Evolutionary conservation across 1,140 invertebrate genomes (phyloP), one percentile per base, ranked within the genome.

Genomic region (Listronotus bonariensis): DNA sequence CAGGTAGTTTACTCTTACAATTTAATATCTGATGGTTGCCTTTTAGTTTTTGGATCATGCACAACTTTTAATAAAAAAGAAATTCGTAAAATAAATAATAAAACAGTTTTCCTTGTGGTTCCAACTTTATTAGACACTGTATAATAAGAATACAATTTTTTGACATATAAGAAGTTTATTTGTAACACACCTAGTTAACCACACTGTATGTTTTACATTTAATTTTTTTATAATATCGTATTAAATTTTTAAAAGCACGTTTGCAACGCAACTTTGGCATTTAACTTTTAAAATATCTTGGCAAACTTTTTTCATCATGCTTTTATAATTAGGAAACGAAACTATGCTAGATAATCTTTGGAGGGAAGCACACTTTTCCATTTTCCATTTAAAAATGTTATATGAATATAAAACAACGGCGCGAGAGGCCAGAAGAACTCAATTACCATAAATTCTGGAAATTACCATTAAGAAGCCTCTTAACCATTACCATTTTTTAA

Each of bases 381-480:
- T 60, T 51, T 38, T 9, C 55, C 41, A 20, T 18, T 36, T 60
- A 62, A 45, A 53, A 53, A 52, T 62, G 59, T 43, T 62, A 61
- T 62, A 53, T 62, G 59, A 62, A 62, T 62, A 62, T 53, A 62
- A 53, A 62, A 54, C 59, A 62, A 62, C 18, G 59, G 41, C 18
- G 36, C 49, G 48, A 41, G 36, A 60, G 57, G 59, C 53, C 53
- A 62, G n/a, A 56, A 55, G 61, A 64, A 64, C 61, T 64, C 61
- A 64, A 64, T 64, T 64, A 56, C 61, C 61, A 56, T 56, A 64
- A 64, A 64, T 64, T 64, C 32, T 34, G 14, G 34, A 64, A 64
- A 64, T 64, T 64, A 64, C 61, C 61, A 64, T 64, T 64, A 64
- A 64, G 61, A 14, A 64, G 52, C 52, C 61, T 43, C 53, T 48